Evolutionary conservation across 2,797 vertebrate species (phyloP).

Genomic region (Tolypeutes matacus): DNA sequence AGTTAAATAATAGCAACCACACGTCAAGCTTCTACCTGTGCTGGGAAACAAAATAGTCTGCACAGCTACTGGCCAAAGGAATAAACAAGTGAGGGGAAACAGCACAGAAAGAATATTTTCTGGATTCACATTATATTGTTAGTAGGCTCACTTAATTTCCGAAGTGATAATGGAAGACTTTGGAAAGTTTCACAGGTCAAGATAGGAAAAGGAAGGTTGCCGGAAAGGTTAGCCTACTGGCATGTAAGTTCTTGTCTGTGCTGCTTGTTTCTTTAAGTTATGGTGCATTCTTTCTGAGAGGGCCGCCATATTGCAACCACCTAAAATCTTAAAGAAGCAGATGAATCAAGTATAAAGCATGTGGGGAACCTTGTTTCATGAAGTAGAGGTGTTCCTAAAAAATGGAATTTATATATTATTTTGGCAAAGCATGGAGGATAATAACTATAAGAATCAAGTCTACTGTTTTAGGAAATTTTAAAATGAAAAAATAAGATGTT

Average conservation of each 20-base stretch:
- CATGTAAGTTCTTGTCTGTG: not conserved
- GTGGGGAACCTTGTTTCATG: not conserved
- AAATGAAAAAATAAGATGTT: not conserved
- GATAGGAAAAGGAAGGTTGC: not conserved
- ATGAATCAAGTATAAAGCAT: not conserved
- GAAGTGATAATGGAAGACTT: not conserved
- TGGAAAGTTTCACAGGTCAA: not conserved
- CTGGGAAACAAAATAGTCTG: slow-evolving; percentile 20
- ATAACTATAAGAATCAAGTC: slow-evolving; percentile 27
- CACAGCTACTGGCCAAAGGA: slow-evolving; percentile 53
- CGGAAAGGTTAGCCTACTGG: not conserved
- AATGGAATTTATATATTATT: not conserved
- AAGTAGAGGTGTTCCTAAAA: not conserved
- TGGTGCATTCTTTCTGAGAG: not conserved
- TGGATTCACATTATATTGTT: not conserved
- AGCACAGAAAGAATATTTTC: not conserved
- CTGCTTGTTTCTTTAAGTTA: not conserved
- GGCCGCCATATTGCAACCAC: not conserved
- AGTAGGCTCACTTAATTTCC: slow-evolving; percentile 22
- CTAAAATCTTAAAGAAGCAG: not conserved
- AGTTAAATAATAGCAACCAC: not conserved
- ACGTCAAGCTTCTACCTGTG: not conserved
- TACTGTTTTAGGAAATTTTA: not conserved
- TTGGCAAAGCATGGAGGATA: not conserved
- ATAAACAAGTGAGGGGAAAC: slow-evolving; percentile 47